Conservation (phyloP, 2,888 invertebrate species). For the Drosophila peninsularis region DNA sequence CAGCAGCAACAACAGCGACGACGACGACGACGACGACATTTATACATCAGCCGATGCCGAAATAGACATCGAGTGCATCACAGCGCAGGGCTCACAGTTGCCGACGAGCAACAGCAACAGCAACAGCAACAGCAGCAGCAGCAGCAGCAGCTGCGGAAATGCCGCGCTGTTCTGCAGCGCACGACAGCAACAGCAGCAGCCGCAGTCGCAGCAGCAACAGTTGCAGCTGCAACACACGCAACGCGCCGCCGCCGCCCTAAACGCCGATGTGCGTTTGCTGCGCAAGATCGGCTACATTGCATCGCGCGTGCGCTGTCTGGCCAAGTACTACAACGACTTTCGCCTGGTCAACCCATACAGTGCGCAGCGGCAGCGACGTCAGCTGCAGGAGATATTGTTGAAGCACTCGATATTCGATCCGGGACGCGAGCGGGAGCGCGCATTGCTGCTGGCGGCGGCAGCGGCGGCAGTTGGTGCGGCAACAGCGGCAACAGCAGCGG, state of each 20-base stretch:
- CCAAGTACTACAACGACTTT: constrained; percentile 82
- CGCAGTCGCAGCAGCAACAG: constrained; percentile 18
- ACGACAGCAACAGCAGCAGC: constrained; percentile 32
- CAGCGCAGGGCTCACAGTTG: constrained; percentile 39
- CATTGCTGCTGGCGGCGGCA: constrained; percentile 66
- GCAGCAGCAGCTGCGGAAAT: constrained; percentile 47
- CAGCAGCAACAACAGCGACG: constrained; percentile 21
- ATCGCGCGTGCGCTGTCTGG: constrained; percentile 82
- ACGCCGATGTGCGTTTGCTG: constrained; percentile 83
- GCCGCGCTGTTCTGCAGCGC: constrained; percentile 31
- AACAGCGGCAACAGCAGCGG: constrained; percentile 35
- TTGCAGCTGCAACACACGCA: constrained; percentile 33
- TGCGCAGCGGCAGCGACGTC: constrained; percentile 80
- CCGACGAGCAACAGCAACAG: constrained; percentile 34
- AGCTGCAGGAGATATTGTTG: constrained; percentile 80
- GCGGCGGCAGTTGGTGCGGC: constrained; percentile 65
- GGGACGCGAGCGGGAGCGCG: constrained; percentile 60
- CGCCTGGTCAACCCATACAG: constrained; percentile 82
- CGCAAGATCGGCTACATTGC: constrained; percentile 84
- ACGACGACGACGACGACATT: constrained; percentile 10
- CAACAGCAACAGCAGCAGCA: too few relatives aligned
- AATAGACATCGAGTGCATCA: constrained; percentile 40
- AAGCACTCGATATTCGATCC: constrained; percentile 79
- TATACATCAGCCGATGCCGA: constrained; percentile 38
- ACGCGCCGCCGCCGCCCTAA: constrained; percentile 52